Base-by-base conservation (phyloP, 2,797 vertebrate genomes). In the Decapterus maruadsi region DNA sequence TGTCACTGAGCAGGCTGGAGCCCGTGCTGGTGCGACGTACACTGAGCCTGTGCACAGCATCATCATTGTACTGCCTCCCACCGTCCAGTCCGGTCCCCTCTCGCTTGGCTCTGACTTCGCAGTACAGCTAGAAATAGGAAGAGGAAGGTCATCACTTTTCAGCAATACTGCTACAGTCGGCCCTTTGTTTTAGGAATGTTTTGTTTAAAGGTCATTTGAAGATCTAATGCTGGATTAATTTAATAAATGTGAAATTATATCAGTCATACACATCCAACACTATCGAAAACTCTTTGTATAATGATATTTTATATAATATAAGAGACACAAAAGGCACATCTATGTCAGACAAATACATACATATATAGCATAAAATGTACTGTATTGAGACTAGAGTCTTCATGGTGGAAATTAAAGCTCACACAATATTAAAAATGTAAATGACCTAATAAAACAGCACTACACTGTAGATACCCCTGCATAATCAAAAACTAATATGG, bases 21-120 rank as follows among this genome's bases (percentile, higher is more conserved):
- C 91, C 92, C 0, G 62, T 93, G 90, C 86, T 72, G 87, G 91
- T 92, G 56, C 95, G 95, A 72, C 82, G 92, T 64, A 95, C 76
- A 82, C 95, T 94, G 66, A 94, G 91, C 62, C 92, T 92, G 29
- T 91, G 84, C 61, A 72, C 60, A 40, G 87, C 89, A 46, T 87
- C 91, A n/a, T 92, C 87, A 59, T 87, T 51, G 0, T 93, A 94
- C 82, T 75, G 89, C 93, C 87, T 86, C 89, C 71, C 95, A 84
- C 74, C 92, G 92, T 83, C 95, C 82, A 87, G 66, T 92, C 93
- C 82, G 45, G 84, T 93, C 75, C 84, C 94, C 65, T 96, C 95
- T 78, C 96, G 94, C 84, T 96, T 96, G 88, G 95, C 87, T 92
- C 95, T 97, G 85, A 98, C 97, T 88, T 99, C 97, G 89, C 95